Evolutionary conservation across 2,797 vertebrate genomes (phyloP).

Genomic region (Eremophila alpestris): DNA sequence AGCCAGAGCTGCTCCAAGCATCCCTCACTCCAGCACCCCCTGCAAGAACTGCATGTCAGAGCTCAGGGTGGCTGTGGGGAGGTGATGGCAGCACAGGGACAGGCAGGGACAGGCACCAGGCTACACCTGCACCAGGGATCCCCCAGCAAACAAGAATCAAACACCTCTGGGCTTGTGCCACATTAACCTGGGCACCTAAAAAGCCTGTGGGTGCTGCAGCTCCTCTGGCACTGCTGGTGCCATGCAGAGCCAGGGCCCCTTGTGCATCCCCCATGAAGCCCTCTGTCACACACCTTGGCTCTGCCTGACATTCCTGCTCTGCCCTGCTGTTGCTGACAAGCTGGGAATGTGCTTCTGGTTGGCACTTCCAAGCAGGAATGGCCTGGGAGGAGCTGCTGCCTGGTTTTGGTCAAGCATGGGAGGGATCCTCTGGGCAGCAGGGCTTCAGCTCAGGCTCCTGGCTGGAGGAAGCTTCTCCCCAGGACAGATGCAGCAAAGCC

Average conservation of each 20-base stretch:
- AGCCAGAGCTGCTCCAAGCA: not conserved
- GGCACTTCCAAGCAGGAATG: not conserved
- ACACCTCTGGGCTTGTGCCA: not conserved
- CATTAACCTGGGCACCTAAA: fast-evolving
- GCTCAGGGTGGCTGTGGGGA: not conserved
- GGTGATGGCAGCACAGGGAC: not conserved
- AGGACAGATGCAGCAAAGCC: not conserved
- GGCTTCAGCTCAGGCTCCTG: not conserved
- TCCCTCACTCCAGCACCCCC: not conserved
- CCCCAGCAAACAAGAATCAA: fast-evolving
- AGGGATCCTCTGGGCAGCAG: not conserved
- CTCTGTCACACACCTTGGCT: fast-evolving
- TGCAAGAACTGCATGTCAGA: not conserved
- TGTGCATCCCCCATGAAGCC: fast-evolving
- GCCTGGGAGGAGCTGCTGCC: not conserved
- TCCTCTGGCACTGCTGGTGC: not conserved
- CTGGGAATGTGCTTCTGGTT: not conserved
- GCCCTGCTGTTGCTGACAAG: not conserved
- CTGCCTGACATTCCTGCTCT: not conserved
- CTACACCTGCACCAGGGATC: no score
- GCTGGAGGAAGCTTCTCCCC: not conserved
- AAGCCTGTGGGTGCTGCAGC: fast-evolving
- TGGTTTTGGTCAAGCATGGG: not conserved
- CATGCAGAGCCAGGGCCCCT: fast-evolving
- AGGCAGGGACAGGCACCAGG: not conserved